phyloP scores from a whole-genome alignment of 2,888 invertebrate species.

The Pristionchus japonicus region DNA sequence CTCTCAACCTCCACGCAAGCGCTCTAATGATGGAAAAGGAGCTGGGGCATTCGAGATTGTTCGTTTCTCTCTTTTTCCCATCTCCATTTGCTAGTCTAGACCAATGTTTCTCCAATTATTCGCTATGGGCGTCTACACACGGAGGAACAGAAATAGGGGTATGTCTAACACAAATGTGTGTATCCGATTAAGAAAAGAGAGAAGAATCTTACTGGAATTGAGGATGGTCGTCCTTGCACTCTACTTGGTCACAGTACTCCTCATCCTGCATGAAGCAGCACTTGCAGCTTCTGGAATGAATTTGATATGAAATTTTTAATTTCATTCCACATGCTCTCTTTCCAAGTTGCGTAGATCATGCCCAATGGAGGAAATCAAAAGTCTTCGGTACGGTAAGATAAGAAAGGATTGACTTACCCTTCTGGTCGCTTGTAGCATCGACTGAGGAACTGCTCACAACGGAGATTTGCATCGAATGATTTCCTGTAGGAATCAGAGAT shows the following conservation, averaged over 20 bases:
- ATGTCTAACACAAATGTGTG: neutral
- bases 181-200: neutral
- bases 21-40: conserved; percentile 24
- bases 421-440: conserved; percentile 17
- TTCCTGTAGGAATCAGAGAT: neutral
- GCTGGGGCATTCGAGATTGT: neutral
- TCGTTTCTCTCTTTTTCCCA: neutral
- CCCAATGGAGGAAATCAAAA: too few relatives aligned
- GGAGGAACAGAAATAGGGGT: neutral
- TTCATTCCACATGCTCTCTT: too few relatives aligned
- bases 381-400: too few relatives aligned
- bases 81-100: conserved; percentile 20
- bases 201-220: conserved; percentile 63
- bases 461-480: neutral
- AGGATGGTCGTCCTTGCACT: conserved; percentile 67
- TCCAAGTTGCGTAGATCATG: too few relatives aligned
- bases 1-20: neutral
- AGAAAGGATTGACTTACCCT: neutral
- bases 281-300: conserved; percentile 59
- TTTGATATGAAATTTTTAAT: too few relatives aligned
- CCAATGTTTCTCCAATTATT: neutral
- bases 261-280: conserved; percentile 72
- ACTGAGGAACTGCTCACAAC: conserved; percentile 28
- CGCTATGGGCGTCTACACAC: neutral
- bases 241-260: conserved; percentile 66